phyloP scores from a whole-genome alignment of 2,113 vertebrate species.

The Corynorhinus townsendii region DNA sequence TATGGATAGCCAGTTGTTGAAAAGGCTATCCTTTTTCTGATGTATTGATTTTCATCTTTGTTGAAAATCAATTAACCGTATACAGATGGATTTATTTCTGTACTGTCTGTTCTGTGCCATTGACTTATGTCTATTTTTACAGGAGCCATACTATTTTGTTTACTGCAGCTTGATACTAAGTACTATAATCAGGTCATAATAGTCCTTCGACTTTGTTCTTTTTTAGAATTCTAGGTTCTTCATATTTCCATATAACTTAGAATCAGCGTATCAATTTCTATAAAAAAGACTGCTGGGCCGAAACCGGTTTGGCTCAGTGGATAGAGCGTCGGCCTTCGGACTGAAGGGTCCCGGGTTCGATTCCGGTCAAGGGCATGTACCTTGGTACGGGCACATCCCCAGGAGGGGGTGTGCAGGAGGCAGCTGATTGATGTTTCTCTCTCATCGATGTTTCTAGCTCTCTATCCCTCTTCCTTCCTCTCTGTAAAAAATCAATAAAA shows the following conservation, averaged over 20 bases:
- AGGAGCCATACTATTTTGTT: neutral
- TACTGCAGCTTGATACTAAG: neutral
- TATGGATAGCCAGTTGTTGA: neutral
- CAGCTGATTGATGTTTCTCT: too few relatives aligned
- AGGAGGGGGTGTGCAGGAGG: too few relatives aligned
- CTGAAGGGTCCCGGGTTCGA: too few relatives aligned
- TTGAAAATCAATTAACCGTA: neutral
- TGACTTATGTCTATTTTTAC: neutral
- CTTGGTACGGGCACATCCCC: too few relatives aligned
- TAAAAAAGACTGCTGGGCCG: neutral
- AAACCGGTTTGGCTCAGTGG: too few relatives aligned
- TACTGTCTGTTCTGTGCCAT: neutral
- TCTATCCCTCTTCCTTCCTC: too few relatives aligned
- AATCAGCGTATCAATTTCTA: neutral
- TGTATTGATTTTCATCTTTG: neutral
- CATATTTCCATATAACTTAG: neutral
- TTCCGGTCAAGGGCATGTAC: too few relatives aligned
- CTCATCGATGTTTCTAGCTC: too few relatives aligned
- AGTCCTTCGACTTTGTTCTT: neutral
- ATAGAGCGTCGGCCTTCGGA: too few relatives aligned
- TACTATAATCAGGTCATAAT: neutral
- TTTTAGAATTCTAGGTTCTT: neutral
- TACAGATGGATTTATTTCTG: neutral
- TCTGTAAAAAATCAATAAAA: too few relatives aligned
- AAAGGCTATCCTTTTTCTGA: neutral